Percentiles rank a stretch among this genome's conserved stretches.
phyloP scores from a whole-genome alignment of 2,888 invertebrate species.

The Pandemis corylana region DNA sequence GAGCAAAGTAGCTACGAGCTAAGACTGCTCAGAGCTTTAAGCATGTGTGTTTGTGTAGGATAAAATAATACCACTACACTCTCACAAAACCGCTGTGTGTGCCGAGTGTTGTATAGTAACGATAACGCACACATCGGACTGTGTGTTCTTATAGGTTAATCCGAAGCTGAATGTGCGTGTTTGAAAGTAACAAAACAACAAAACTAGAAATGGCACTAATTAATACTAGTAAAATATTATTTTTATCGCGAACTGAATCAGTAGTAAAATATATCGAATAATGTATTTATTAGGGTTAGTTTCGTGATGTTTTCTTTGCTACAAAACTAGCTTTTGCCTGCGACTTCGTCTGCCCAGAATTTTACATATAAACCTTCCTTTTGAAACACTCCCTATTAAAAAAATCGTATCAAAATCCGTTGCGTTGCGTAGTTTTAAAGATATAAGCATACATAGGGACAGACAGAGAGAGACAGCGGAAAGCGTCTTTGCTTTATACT shows the following conservation, averaged over 20 bases:
- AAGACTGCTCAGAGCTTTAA: not conserved
- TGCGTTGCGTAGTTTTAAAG: no score
- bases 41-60: not conserved
- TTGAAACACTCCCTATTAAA: no score
- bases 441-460: no score
- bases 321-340: not conserved
- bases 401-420: no score
- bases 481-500: no score
- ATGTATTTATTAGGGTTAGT: constrained; percentile 17
- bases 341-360: not conserved
- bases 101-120: not conserved
- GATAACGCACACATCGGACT: not conserved
- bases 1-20: not conserved
- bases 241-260: constrained; percentile 18
- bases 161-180: not conserved
- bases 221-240: constrained; percentile 23
- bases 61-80: not conserved
- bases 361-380: no score
- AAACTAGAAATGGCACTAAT: constrained; percentile 13
- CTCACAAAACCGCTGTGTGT: not conserved
- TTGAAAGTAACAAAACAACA: constrained; percentile 4
- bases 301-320: not conserved
- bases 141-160: not conserved
- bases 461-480: no score
- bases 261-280: constrained; percentile 10